These are phyloP conservation scores for Graptemys geographica DNA, from an alignment of 2,797 vertebrate species.

Conservation along the genomic window DNA sequence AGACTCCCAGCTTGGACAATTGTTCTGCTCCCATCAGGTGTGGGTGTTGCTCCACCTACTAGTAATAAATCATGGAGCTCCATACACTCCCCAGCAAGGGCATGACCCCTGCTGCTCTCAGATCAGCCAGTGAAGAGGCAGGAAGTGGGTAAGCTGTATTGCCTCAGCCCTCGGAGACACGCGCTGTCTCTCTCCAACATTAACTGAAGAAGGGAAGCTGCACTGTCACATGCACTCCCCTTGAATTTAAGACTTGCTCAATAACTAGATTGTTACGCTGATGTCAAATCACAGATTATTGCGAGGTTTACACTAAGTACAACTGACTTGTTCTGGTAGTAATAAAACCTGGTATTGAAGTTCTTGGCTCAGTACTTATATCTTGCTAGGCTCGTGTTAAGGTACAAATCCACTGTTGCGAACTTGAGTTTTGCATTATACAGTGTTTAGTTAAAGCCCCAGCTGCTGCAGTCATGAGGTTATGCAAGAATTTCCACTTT, in stretches of 20 bases:
- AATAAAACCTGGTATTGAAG: no score
- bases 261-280: background rate
- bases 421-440: no score
- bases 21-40: background rate
- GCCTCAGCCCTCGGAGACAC: background rate
- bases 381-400: no score
- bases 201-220: background rate
- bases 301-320: no score
- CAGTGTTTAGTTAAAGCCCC: fast-evolving
- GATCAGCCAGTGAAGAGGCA: background rate
- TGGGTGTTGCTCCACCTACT: background rate
- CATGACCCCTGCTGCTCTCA: background rate
- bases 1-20: background rate
- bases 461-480: fast-evolving
- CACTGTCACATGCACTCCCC: background rate
- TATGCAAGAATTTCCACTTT: fast-evolving
- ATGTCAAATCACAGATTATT: background rate
- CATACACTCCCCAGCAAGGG: background rate
- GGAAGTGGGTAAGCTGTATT: background rate
- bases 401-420: no score
- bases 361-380: background rate
- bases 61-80: background rate
- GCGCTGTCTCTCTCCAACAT: background rate
- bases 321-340: no score
- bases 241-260: no score